Conservation (phyloP, 2,797 vertebrate genomes). For the Botia kubotai region DNA sequence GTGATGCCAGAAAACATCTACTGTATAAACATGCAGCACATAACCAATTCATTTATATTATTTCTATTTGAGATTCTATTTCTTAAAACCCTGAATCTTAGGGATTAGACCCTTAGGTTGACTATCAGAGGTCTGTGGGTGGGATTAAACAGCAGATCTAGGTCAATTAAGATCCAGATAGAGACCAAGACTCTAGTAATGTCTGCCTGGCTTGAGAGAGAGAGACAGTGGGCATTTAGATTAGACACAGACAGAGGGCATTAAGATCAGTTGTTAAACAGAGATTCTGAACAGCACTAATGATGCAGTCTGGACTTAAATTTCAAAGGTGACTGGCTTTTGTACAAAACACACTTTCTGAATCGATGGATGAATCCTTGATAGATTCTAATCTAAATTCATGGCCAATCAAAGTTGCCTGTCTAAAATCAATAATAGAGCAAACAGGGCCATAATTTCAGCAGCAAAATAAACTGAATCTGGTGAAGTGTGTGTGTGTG, state of each 20-base stretch:
- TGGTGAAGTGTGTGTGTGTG: neutral
- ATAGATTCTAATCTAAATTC: too few relatives aligned
- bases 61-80: slow-evolving; percentile 63
- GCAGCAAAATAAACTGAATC: too few relatives aligned
- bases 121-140: slow-evolving; percentile 73
- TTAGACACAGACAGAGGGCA: neutral
- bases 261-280: neutral
- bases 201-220: neutral
- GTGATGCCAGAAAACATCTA: too few relatives aligned
- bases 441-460: too few relatives aligned
- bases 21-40: too few relatives aligned
- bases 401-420: too few relatives aligned
- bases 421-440: too few relatives aligned
- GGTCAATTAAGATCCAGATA: slow-evolving; percentile 30
- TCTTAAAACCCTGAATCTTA: slow-evolving; percentile 54
- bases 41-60: slow-evolving; percentile 43
- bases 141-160: slow-evolving; percentile 70
- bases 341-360: too few relatives aligned
- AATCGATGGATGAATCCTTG: too few relatives aligned
- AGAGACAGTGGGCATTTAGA: neutral
- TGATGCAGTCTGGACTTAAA: slow-evolving; percentile 27
- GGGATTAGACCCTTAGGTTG: slow-evolving; percentile 38
- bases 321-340: neutral
- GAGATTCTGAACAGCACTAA: neutral
- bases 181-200: neutral